phyloP scores from a whole-genome alignment of 1,140 invertebrate genomes.

The Acromyrmex echinatior region DNA sequence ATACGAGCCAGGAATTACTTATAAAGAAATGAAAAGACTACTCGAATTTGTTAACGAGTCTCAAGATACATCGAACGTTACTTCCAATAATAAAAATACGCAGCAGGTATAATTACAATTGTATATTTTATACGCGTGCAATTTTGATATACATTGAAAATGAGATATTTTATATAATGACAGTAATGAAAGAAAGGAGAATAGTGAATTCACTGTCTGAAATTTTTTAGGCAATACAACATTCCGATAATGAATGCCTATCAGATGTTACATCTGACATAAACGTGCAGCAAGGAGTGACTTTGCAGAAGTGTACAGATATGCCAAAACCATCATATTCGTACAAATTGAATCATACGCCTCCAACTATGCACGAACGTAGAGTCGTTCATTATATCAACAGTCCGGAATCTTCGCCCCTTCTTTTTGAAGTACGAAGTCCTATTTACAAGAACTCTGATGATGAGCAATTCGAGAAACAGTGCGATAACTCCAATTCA shows the following conservation, averaged over 20 bases:
- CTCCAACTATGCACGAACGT: slow-evolving; percentile 22
- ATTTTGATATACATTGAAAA: neutral
- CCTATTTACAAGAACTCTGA: slow-evolving; percentile 44
- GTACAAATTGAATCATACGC: slow-evolving; percentile 24
- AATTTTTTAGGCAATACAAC: slow-evolving; percentile 10
- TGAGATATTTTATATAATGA: neutral
- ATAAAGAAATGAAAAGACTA: slow-evolving; percentile 70
- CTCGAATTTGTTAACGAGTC: slow-evolving; percentile 70
- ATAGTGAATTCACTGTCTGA: neutral
- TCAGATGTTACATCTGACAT: slow-evolving; percentile 26
- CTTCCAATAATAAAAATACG: slow-evolving; percentile 38
- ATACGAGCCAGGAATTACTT: slow-evolving; percentile 65
- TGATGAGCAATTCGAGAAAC: slow-evolving; percentile 55
- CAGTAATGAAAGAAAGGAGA: neutral
- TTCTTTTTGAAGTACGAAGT: slow-evolving; percentile 33
- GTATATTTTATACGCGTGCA: neutral
- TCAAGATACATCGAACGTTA: slow-evolving; percentile 65
- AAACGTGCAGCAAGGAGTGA: slow-evolving; percentile 23
- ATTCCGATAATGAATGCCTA: slow-evolving; percentile 40
- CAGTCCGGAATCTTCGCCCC: slow-evolving; percentile 41
- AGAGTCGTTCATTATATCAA: slow-evolving; percentile 20
- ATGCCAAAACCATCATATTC: slow-evolving; percentile 27
- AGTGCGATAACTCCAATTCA: slow-evolving; percentile 45
- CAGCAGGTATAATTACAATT: slow-evolving; percentile 54
- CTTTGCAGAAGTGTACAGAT: slow-evolving; percentile 43